A percentile compares a stretch with the other conserved stretches of the same genome.
These are phyloP conservation scores for Porites australiensis DNA, from an alignment of 64 coral and sea anemone genomes.

Conservation along the genomic window DNA sequence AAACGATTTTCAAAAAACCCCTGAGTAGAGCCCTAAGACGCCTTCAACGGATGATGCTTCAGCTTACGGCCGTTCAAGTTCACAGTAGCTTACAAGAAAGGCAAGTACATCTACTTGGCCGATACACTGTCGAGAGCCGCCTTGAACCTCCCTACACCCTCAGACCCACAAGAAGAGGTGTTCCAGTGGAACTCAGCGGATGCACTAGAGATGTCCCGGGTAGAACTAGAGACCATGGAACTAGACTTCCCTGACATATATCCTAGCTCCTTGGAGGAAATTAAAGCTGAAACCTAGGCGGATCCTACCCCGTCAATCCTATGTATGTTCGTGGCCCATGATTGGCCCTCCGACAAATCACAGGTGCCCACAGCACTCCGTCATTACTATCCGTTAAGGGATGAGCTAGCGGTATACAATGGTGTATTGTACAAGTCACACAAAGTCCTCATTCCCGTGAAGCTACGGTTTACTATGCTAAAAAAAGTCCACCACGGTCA, in stretches of 20 bases:
- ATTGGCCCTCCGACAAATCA: slow-evolving; percentile 18
- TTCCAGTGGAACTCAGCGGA: too few relatives aligned
- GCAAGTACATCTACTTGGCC: background rate
- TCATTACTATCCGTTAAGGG: slow-evolving; percentile 37
- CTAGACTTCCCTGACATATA: slow-evolving; percentile 23
- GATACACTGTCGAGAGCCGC: background rate
- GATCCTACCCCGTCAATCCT: slow-evolving; percentile 36
- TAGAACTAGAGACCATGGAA: too few relatives aligned
- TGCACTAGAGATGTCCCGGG: too few relatives aligned
- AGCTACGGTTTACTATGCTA: slow-evolving; percentile 56
- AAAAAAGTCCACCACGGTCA: background rate
- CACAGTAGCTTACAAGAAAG: slow-evolving; percentile 40
- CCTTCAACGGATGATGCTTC: slow-evolving; percentile 50
- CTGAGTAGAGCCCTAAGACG: slow-evolving; percentile 11
- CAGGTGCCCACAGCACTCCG: slow-evolving; percentile 46
- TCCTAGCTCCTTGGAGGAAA: slow-evolving; percentile 21
- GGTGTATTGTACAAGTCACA: slow-evolving; percentile 67
- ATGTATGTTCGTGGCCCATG: slow-evolving; percentile 55
- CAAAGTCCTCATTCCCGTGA: slow-evolving; percentile 48
- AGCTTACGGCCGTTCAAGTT: slow-evolving; percentile 56
- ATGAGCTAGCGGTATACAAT: slow-evolving; percentile 66
- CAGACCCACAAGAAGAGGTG: background rate
- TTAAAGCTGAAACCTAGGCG: slow-evolving; percentile 15
- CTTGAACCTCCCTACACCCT: slow-evolving; percentile 4
- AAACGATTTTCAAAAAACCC: slow-evolving; percentile 59